A percentile compares a stretch with the other conserved stretches of the same genome.
Conservation (phyloP, 2,113 vertebrate genomes). For the Octodon degus region DNA sequence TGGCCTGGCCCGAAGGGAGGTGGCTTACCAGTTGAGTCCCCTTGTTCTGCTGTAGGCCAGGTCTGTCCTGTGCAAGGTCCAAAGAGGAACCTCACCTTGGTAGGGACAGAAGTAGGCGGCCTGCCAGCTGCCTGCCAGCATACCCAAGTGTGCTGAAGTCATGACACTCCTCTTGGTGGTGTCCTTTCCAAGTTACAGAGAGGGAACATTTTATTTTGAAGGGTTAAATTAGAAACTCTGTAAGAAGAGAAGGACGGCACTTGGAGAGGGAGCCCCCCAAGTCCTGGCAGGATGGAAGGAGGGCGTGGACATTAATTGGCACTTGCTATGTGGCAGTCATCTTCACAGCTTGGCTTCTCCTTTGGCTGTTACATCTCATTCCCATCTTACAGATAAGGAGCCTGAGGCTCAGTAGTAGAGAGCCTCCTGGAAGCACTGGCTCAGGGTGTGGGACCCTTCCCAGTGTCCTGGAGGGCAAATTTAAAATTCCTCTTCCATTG, state of each 20-base stretch:
- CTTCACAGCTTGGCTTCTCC: background rate
- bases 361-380: background rate
- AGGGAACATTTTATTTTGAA: background rate
- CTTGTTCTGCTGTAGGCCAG: background rate
- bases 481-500: background rate
- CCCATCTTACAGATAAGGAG: background rate
- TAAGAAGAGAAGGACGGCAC: background rate
- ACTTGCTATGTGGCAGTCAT: background rate
- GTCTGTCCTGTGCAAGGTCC: constrained; percentile 20
- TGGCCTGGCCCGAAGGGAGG: constrained; percentile 43
- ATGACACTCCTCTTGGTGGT: background rate
- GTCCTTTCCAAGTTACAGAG: background rate
- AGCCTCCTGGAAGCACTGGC: background rate
- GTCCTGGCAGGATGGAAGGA: background rate
- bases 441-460: background rate
- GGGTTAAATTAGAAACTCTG: background rate
- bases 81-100: constrained; percentile 27
- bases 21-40: constrained; percentile 24
- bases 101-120: background rate
- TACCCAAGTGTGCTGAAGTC: background rate
- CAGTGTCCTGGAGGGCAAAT: background rate
- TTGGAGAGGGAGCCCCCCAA: background rate
- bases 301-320: background rate
- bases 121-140: background rate
- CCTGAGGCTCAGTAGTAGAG: background rate